phyloP scores from a whole-genome alignment of 1,140 invertebrate species.

The Aphelinus certus region DNA sequence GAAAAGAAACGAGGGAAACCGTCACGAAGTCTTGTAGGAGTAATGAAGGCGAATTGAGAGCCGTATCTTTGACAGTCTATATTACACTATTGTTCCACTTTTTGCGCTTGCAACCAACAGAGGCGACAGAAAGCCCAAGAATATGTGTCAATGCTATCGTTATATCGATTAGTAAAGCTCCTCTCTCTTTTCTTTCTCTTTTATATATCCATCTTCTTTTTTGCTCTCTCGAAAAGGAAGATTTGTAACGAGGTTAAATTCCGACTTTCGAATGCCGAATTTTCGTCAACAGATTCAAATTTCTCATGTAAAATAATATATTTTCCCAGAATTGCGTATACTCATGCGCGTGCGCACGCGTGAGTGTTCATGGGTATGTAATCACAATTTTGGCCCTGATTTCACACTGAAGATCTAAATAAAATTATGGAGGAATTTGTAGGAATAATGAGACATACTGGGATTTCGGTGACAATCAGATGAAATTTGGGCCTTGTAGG shows the following conservation, averaged over 20 bases:
- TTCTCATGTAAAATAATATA: too few relatives aligned
- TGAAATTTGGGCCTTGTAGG: too few relatives aligned
- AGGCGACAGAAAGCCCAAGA: background rate
- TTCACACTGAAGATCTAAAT: too few relatives aligned
- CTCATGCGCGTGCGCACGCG: too few relatives aligned
- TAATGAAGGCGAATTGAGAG: slow-evolving; percentile 8
- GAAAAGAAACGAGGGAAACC: background rate
- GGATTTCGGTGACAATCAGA: too few relatives aligned
- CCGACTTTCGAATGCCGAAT: too few relatives aligned
- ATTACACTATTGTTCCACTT: slow-evolving; percentile 22
- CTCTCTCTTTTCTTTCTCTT: slow-evolving; percentile 5
- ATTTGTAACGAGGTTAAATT: background rate
- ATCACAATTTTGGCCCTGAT: too few relatives aligned
- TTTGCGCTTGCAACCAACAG: background rate
- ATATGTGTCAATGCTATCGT: slow-evolving; percentile 25
- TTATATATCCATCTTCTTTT: background rate
- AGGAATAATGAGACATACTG: too few relatives aligned
- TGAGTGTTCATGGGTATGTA: too few relatives aligned
- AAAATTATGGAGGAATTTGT: too few relatives aligned
- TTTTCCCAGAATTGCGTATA: too few relatives aligned
- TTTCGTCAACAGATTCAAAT: too few relatives aligned
- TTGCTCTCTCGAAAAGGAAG: slow-evolving; percentile 16
- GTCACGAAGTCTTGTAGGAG: background rate
- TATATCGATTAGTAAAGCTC: slow-evolving; percentile 4
- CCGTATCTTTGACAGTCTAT: slow-evolving; percentile 11